These are phyloP conservation scores for Macrosteles quadrilineatus DNA, from an alignment of 1,140 invertebrate genomes.

Conservation along the genomic window DNA sequence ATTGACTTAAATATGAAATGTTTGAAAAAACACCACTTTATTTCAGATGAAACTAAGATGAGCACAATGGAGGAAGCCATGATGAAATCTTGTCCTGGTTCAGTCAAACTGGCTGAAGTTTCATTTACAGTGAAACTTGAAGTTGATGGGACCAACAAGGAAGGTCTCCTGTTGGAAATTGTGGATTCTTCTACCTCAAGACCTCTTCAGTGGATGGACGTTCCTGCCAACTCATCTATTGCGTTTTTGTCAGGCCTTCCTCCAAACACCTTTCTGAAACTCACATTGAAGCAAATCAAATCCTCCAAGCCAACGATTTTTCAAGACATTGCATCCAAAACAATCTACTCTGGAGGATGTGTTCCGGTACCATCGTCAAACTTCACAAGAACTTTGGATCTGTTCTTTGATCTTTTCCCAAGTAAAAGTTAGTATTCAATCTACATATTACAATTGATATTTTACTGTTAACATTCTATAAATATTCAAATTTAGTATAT, in stretches of 20 bases:
- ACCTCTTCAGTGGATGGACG: conserved; percentile 10
- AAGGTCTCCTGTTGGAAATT: not conserved
- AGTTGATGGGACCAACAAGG: not conserved
- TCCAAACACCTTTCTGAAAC: not conserved
- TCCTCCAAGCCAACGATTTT: not conserved
- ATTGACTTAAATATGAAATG: too few species aligned
- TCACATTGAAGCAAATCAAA: not conserved
- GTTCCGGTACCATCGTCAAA: not conserved
- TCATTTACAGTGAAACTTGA: not conserved
- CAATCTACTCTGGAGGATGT: not conserved
- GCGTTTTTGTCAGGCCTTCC: not conserved
- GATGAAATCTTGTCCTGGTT: not conserved
- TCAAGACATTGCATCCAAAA: not conserved
- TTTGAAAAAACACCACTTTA: too few species aligned
- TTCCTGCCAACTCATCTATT: not conserved
- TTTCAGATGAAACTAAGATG: not conserved
- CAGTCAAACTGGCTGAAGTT: not conserved
- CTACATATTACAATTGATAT: too few species aligned
- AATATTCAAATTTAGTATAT: too few species aligned
- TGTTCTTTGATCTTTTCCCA: not conserved
- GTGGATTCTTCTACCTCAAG: not conserved
- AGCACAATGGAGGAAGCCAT: not conserved
- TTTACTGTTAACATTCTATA: too few species aligned
- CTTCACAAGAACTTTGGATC: not conserved
- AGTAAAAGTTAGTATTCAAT: too few species aligned